Evolutionary conservation across 2,113 vertebrate genomes (phyloP).

Genomic region (Dissostichus mawsoni): DNA sequence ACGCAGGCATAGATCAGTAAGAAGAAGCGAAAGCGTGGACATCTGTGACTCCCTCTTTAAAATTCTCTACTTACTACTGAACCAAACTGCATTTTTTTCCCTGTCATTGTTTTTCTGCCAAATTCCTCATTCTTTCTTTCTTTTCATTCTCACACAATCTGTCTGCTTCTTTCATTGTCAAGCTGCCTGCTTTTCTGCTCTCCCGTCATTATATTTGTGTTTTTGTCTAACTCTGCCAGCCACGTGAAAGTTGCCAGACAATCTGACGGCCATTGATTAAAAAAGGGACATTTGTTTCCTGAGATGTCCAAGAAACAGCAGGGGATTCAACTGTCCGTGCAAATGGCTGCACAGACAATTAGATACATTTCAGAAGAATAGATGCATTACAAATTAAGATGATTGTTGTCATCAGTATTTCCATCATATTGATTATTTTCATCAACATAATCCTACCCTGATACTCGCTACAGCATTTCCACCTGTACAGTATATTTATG

Average conservation of each 20-base stretch:
- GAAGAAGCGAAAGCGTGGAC: slow-evolving; percentile 47
- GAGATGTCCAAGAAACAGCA: slow-evolving; percentile 54
- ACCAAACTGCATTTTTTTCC: slow-evolving; percentile 41
- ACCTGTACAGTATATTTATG: background rate
- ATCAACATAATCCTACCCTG: slow-evolving; percentile 7
- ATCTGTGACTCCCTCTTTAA: slow-evolving; percentile 55
- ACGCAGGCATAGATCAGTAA: slow-evolving; percentile 19
- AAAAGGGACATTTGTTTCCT: slow-evolving; percentile 49
- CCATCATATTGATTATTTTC: background rate
- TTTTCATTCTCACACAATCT: slow-evolving; percentile 64
- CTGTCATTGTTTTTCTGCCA: slow-evolving; percentile 42
- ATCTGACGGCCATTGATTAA: slow-evolving; percentile 58
- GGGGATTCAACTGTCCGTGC: slow-evolving; percentile 35
- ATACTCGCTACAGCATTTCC: background rate
- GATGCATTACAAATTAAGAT: background rate
- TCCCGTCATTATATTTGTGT: slow-evolving; percentile 35
- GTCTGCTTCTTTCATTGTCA: slow-evolving; percentile 62
- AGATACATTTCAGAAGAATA: slow-evolving; percentile 4
- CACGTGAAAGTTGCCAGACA: slow-evolving; percentile 59
- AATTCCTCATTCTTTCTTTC: slow-evolving; percentile 44
- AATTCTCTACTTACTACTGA: too few species aligned
- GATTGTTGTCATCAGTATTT: background rate
- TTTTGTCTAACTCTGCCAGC: slow-evolving; percentile 49
- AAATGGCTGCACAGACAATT: slow-evolving; percentile 11
- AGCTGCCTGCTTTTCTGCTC: slow-evolving; percentile 56